A percentile compares a stretch with the other conserved stretches of the same genome.
Evolutionary conservation across 30 jellyfish, hydroid and myxozoan species (phyloP).

Genomic region (Calvadosia cruxmelitensis): DNA sequence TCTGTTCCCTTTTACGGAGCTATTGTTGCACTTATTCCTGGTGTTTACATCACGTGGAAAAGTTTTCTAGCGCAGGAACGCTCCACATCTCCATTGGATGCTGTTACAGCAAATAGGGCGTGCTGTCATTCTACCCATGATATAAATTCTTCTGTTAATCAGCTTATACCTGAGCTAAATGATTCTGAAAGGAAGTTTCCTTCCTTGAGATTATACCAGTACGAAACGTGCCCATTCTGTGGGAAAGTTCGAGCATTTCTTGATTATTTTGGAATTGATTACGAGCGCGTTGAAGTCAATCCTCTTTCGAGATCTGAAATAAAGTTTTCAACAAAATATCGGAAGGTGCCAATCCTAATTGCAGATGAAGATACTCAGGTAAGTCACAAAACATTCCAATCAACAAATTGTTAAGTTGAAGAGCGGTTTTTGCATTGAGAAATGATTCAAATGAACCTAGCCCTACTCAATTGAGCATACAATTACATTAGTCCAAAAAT

Average conservation of each 20-base stretch:
- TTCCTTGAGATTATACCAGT: conserved; percentile 40
- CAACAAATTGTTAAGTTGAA: background rate
- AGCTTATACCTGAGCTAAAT: too few relatives aligned
- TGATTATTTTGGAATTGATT: conserved; percentile 84
- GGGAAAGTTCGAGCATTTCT: conserved; percentile 88
- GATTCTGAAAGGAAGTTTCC: background rate
- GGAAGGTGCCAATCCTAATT: conserved; percentile 76
- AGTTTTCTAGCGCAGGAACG: too few relatives aligned
- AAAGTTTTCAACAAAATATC: conserved; percentile 57
- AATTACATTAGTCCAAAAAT: too few relatives aligned
- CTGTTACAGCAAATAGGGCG: too few relatives aligned
- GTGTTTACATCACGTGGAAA: too few relatives aligned
- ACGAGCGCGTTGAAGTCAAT: conserved; percentile 79
- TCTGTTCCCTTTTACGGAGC: too few relatives aligned
- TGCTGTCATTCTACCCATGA: too few relatives aligned
- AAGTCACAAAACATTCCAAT: background rate
- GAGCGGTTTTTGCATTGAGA: too few relatives aligned
- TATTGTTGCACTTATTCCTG: too few relatives aligned
- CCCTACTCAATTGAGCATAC: background rate
- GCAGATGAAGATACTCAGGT: conserved; percentile 53
- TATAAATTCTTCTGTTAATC: too few relatives aligned
- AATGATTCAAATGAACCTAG: background rate
- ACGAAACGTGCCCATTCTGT: conserved; percentile 92
- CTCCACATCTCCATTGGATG: too few relatives aligned
- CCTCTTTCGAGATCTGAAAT: conserved; percentile 69